Percentiles rank a stretch among this genome's conserved stretches.
Evolutionary conservation across 2,113 vertebrate species (phyloP).

Genomic region (Orientallactaga bullata): DNA sequence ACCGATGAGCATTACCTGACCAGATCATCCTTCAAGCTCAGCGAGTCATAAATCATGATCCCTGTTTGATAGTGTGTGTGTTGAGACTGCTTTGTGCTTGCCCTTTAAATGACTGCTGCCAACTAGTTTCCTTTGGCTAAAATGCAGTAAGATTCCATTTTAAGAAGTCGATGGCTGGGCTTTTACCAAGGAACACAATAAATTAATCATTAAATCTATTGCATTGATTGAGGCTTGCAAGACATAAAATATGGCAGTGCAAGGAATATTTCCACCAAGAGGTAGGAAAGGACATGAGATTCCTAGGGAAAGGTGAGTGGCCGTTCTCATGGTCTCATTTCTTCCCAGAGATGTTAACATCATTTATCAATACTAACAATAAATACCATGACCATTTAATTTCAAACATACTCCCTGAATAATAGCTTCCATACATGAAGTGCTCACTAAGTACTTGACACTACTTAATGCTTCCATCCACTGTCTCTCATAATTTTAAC

Average conservation of each 20-base stretch:
- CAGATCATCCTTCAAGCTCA: neutral
- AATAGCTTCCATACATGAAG: slow-evolving; percentile 8
- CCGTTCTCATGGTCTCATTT: neutral
- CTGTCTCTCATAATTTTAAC: neutral
- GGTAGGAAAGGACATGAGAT: neutral
- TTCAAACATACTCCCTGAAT: slow-evolving; percentile 11
- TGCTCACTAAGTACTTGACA: neutral
- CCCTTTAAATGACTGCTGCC: slow-evolving; percentile 73
- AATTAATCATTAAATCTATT: slow-evolving; percentile 85
- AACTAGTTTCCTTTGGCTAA: slow-evolving; percentile 72
- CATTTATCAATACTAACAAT: slow-evolving; percentile 41
- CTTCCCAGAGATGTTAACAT: neutral
- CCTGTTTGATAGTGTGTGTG: neutral
- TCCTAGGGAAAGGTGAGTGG: neutral
- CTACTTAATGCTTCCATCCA: neutral
- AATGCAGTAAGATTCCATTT: slow-evolving; percentile 72
- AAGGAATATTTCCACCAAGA: slow-evolving; percentile 65
- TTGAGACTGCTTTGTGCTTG: slow-evolving; percentile 45
- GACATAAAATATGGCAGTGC: slow-evolving; percentile 72
- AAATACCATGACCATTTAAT: slow-evolving; percentile 38
- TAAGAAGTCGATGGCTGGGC: slow-evolving; percentile 75
- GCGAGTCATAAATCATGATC: neutral
- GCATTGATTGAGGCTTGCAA: slow-evolving; percentile 73
- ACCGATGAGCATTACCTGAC: neutral
- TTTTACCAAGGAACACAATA: slow-evolving; percentile 81